Percentiles rank a stretch among this genome's conserved stretches.
phyloP scores from a whole-genome alignment of 1,140 invertebrate species.

The Parapsyche elsis region DNA sequence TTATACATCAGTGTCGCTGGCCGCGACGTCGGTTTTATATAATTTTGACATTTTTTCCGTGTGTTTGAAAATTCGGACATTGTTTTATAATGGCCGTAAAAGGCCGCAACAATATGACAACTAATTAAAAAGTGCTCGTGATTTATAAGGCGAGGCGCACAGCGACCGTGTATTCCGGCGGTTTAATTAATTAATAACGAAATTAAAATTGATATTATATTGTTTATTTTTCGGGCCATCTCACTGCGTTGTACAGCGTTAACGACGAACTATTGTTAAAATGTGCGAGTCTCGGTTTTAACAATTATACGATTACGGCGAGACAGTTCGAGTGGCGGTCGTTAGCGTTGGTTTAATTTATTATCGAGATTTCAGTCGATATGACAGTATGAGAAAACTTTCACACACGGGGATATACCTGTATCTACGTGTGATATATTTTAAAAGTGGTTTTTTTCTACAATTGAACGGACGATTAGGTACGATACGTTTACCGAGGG shows the following conservation, averaged over 20 bases:
- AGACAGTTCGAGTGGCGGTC: neutral
- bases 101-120: conserved; percentile 19
- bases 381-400: conserved; percentile 20
- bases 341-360: neutral
- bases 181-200: neutral
- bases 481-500: neutral
- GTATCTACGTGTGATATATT: neutral
- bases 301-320: neutral
- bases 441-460: neutral
- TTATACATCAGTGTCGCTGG: conserved; percentile 22
- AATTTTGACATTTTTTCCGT: conserved; percentile 27
- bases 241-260: neutral
- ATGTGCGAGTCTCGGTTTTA: too few species aligned
- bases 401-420: too few species aligned
- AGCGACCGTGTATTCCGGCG: neutral
- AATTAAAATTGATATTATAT: neutral
- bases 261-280: neutral
- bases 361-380: conserved; percentile 9
- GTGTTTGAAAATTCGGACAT: neutral
- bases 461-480: neutral
- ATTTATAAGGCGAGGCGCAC: neutral
- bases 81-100: conserved; percentile 10
- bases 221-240: conserved; percentile 13
- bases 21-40: conserved; percentile 13
- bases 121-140: conserved; percentile 11